These are phyloP conservation scores for Melanostigma gelatinosum DNA, from an alignment of 2,113 vertebrate genomes.

Conservation along the genomic window DNA sequence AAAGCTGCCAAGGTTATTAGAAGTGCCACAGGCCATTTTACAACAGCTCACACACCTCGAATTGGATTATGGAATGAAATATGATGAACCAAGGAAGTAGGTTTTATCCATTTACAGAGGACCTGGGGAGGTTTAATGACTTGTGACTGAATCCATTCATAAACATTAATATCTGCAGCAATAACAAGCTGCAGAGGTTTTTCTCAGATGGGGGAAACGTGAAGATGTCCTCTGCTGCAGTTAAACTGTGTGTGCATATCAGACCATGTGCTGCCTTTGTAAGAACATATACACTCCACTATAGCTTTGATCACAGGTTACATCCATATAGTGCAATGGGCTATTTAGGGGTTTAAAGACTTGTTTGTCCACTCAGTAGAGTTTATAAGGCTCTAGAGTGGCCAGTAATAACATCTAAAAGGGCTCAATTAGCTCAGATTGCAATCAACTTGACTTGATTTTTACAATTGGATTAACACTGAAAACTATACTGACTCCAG, in stretches of 20 bases:
- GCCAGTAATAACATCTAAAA: neutral
- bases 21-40: constrained; percentile 77
- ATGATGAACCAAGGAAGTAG: constrained; percentile 67
- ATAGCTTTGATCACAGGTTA: neutral
- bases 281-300: too few relatives aligned
- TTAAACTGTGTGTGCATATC: constrained; percentile 9
- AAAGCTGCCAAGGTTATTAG: constrained; percentile 77
- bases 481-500: neutral
- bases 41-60: constrained; percentile 63
- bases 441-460: neutral
- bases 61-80: constrained; percentile 74
- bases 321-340: neutral
- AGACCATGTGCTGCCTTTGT: neutral
- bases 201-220: constrained; percentile 17
- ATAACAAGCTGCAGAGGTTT: constrained; percentile 31
- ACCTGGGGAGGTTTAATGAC: constrained; percentile 64
- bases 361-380: neutral
- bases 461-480: constrained; percentile 2
- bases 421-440: neutral
- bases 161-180: constrained; percentile 60
- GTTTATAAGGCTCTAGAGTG: neutral
- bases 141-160: constrained; percentile 66
- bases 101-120: constrained; percentile 60
- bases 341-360: neutral
- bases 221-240: neutral